Evolutionary conservation across 2,888 invertebrate genomes (phyloP).

Genomic region (Cryptus viduatorius): DNA sequence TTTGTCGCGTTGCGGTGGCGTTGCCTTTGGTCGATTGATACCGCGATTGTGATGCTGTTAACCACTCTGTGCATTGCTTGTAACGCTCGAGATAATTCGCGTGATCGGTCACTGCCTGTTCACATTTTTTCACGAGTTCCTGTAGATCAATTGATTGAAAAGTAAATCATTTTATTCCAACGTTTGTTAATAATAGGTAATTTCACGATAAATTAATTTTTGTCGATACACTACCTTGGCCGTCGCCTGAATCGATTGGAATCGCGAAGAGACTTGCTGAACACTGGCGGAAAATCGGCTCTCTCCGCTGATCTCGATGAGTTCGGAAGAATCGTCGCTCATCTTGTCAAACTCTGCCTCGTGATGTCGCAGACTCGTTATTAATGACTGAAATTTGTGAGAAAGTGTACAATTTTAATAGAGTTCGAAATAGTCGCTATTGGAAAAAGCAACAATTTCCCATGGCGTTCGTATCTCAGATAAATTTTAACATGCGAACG

Average conservation of each 20-base stretch:
- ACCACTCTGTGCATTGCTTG: constrained; percentile 93
- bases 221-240: constrained; percentile 87
- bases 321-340: constrained; percentile 93
- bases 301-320: constrained; percentile 94
- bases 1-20: constrained; percentile 87
- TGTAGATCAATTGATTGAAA: constrained; percentile 72
- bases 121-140: constrained; percentile 96
- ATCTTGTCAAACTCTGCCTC: constrained; percentile 95
- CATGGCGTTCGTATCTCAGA: constrained; percentile 1
- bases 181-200: neutral
- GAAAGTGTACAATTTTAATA: neutral
- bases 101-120: constrained; percentile 94
- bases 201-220: neutral
- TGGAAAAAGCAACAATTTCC: neutral
- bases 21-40: constrained; percentile 89
- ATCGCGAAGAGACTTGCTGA: constrained; percentile 95
- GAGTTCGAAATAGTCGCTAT: neutral
- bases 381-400: constrained; percentile 88
- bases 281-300: constrained; percentile 94
- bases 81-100: constrained; percentile 93
- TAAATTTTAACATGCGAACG: constrained; percentile 56
- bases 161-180: constrained; percentile 17
- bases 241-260: constrained; percentile 95
- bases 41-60: constrained; percentile 90
- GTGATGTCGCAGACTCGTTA: constrained; percentile 92